Evolutionary conservation across 2,797 vertebrate species (phyloP).

Genomic region (Ptychadena robeensis): DNA sequence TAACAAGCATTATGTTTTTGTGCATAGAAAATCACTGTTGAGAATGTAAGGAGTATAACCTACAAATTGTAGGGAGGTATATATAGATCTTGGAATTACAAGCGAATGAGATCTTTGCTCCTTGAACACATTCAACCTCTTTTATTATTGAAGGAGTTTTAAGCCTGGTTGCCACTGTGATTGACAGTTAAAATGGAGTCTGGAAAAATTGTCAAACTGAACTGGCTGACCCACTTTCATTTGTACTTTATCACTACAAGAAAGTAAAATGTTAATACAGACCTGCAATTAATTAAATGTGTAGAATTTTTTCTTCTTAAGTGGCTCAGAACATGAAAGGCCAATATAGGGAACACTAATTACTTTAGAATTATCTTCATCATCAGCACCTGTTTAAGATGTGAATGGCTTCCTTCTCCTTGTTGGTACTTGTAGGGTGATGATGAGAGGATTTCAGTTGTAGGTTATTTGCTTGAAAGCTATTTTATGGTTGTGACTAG

Average conservation of each 20-base stretch:
- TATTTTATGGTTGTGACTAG: too few relatives aligned
- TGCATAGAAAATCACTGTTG: slow-evolving; percentile 57
- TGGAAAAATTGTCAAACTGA: slow-evolving; percentile 66
- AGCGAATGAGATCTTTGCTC: slow-evolving; percentile 64
- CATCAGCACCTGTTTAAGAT: slow-evolving; percentile 18
- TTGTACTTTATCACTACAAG: slow-evolving; percentile 57
- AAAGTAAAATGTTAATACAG: slow-evolving; percentile 62
- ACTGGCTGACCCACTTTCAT: slow-evolving; percentile 73
- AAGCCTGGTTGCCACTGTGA: slow-evolving; percentile 68
- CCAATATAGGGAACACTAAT: slow-evolving; percentile 27
- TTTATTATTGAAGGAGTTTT: slow-evolving; percentile 65
- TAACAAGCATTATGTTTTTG: slow-evolving; percentile 55
- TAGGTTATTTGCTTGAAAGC: not conserved
- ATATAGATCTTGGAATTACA: slow-evolving; percentile 65
- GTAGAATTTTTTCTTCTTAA: slow-evolving; percentile 35
- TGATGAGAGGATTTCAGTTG: not conserved
- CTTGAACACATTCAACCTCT: slow-evolving; percentile 59
- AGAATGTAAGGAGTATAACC: slow-evolving; percentile 63
- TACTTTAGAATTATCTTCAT: slow-evolving; percentile 39
- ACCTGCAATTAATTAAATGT: slow-evolving; percentile 47
- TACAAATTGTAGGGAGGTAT: slow-evolving; percentile 60
- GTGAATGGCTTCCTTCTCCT: not conserved
- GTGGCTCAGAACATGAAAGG: slow-evolving; percentile 35
- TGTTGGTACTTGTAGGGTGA: not conserved
- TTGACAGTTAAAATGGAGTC: slow-evolving; percentile 70